These are phyloP conservation scores for Cephus pulcher DNA, from an alignment of 2,888 invertebrate species.

Conservation along the genomic window DNA sequence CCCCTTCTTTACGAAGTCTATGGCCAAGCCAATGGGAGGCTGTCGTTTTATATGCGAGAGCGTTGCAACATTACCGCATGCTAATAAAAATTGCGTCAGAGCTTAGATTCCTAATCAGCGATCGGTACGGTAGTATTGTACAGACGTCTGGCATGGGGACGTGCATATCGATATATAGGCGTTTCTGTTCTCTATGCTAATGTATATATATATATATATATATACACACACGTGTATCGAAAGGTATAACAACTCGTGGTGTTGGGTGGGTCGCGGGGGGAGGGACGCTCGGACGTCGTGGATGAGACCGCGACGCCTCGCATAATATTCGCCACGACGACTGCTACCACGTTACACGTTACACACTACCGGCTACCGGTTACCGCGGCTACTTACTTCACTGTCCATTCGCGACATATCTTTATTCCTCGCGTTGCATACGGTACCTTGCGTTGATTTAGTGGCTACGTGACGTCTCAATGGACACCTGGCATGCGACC, in stretches of 20 bases:
- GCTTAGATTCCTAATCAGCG: conserved; percentile 24
- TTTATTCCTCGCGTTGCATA: conserved; percentile 4
- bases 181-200: neutral
- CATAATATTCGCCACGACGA: conserved; percentile 6
- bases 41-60: conserved; percentile 48
- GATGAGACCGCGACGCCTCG: neutral
- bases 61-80: conserved; percentile 27
- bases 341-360: neutral
- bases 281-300: neutral
- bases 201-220: neutral
- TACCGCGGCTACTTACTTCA: neutral
- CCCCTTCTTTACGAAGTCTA: conserved; percentile 37
- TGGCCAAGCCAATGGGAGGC: conserved; percentile 41
- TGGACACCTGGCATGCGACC: conserved; percentile 6
- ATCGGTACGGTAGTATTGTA: conserved; percentile 2
- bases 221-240: neutral
- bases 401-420: neutral
- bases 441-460: conserved; percentile 4
- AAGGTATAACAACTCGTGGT: neutral
- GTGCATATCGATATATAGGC: neutral
- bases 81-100: conserved; percentile 34
- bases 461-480: conserved; percentile 7
- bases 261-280: neutral
- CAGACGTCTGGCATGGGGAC: conserved; percentile 8
- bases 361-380: neutral